These are phyloP conservation scores for Goniozus legneri DNA, from an alignment of 1,140 invertebrate genomes.

Conservation along the genomic window DNA sequence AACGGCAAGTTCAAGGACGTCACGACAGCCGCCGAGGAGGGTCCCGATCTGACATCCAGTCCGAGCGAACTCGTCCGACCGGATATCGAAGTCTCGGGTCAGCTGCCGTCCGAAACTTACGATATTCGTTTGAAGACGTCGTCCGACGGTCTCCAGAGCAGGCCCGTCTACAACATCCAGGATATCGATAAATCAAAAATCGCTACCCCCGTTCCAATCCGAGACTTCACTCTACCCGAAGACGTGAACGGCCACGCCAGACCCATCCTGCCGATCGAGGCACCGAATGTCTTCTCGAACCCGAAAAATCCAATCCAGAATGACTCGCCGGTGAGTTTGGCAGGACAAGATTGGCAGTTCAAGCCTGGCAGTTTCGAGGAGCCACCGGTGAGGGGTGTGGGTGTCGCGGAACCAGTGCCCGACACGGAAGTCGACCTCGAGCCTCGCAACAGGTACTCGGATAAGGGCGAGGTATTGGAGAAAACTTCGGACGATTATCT, in stretches of 20 bases:
- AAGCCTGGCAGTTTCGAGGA: conserved; percentile 6
- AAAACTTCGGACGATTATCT: conserved; percentile 8
- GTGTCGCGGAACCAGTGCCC: conserved; percentile 42
- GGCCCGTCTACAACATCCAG: neutral
- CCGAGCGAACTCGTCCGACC: conserved; percentile 11
- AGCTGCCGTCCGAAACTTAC: conserved; percentile 39
- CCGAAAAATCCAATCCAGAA: neutral
- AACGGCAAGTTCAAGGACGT: conserved; percentile 47
- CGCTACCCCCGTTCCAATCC: neutral
- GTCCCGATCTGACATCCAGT: conserved; percentile 1
- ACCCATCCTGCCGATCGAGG: no score
- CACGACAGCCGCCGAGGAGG: conserved; percentile 25
- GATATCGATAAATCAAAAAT: neutral
- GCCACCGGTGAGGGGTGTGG: conserved; percentile 24
- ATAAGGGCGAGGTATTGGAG: conserved; percentile 19
- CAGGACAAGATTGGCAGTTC: neutral
- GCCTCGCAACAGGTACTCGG: conserved; percentile 34
- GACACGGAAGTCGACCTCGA: conserved; percentile 43
- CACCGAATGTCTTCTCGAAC: neutral
- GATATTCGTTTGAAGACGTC: conserved; percentile 34
- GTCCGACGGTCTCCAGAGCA: conserved; percentile 2
- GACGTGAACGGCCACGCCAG: neutral
- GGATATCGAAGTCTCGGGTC: conserved; percentile 39
- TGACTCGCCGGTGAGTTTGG: neutral
- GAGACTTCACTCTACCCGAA: neutral